Base-by-base conservation (phyloP, 2,797 vertebrate genomes). In the Chaetophractus vellerosus region DNA sequence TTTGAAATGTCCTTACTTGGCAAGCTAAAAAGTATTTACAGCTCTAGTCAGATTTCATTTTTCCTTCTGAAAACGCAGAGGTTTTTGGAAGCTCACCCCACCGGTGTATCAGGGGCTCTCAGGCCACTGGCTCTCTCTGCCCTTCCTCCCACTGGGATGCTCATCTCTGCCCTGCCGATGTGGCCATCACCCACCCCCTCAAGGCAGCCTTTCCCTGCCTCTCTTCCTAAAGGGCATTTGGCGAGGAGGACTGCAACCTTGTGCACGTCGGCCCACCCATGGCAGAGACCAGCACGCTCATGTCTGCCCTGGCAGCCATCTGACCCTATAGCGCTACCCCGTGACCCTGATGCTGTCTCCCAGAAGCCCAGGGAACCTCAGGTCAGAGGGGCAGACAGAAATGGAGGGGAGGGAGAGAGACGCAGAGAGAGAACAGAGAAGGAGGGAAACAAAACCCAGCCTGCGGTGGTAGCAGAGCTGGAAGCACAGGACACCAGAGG, bases 181-280 rank as follows among this genome's bases (percentile, higher is more conserved):
- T 36, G 33, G 23, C 76, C 16, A 12, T 16, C 76, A 28, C 91
- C 52, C 23, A 91, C 95, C 87, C 8, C 94, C 61, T 88, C 97
- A 97, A 88, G 94, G 97, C 90, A 79, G 93, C 33, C 15, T 48
- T 63, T 9, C 55, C 33, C 18, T 50, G 7, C 38, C 66, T 84
- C 26, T 31, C 23, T 15, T 89, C 95, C 55, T 50, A 76, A 79
- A 76, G 28, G 28, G 10, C 7, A 26, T 14, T 16, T n/a, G 9
- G 33, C 2, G 24, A 18, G 36, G 0, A 11, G 33, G 50, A 6
- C 10, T 6, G 2, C 1, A 1, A 3, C 8, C 28, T 31, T 9
- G 1, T 9, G 31, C 50, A 7, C 18, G 1, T 7, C 36, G 9
- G 31, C 45, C 66, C 26, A 9, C n/a, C 26, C 6, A 1, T 6